A percentile compares a stretch with the other conserved stretches of the same genome.
These are phyloP conservation scores for Odontocerum albicorne DNA, from an alignment of 2,888 invertebrate genomes.

Conservation along the genomic window DNA sequence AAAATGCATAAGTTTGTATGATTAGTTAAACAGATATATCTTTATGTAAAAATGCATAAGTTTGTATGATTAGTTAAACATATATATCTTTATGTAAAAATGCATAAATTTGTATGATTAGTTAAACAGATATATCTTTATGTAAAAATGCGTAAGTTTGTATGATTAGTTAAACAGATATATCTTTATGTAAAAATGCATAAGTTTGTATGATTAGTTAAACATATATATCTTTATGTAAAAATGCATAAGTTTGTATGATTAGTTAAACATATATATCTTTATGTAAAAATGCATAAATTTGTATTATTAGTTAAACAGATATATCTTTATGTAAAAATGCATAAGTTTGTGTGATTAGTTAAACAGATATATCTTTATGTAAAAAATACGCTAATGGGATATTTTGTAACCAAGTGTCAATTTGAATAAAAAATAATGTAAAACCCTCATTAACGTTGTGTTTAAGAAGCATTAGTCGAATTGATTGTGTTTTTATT, in stretches of 20 bases:
- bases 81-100: slow-evolving; percentile 2
- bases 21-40: not conserved
- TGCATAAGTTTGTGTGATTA: no score
- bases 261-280: no score
- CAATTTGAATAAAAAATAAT: no score
- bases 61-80: not conserved
- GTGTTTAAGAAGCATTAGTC: no score
- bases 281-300: no score
- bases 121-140: not conserved
- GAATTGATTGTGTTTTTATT: no score
- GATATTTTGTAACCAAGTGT: no score
- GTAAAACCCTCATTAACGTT: no score
- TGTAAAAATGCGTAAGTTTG: not conserved
- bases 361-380: no score
- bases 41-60: not conserved
- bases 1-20: not conserved
- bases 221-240: not conserved
- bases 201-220: not conserved
- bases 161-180: not conserved
- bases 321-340: no score
- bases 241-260: not conserved
- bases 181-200: not conserved
- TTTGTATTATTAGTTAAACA: no score
- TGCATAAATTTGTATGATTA: not conserved
- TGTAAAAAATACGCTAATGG: no score